Conservation (phyloP, 2,113 vertebrate genomes). For the Takifugu bimaculatus region DNA sequence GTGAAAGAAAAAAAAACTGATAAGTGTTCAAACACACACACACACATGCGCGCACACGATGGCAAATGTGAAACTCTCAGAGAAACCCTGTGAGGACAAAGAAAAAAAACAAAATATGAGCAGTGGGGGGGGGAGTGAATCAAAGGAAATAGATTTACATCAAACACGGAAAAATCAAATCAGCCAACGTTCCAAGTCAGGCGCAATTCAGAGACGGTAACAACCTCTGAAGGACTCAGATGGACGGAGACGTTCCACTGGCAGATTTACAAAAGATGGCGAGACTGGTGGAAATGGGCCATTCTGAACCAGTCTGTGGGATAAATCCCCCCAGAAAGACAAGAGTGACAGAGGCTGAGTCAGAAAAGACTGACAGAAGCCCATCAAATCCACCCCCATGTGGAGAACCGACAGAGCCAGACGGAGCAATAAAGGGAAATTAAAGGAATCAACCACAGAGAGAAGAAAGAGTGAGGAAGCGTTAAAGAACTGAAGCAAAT, state of each 20-base stretch:
- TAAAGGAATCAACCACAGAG: constrained; percentile 8
- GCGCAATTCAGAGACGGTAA: background rate
- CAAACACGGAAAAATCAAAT: constrained; percentile 17
- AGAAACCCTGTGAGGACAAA: background rate
- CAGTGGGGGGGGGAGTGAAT: background rate
- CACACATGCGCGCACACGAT: constrained; percentile 30
- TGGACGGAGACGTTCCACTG: background rate
- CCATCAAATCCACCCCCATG: constrained; percentile 3
- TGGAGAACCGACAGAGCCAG: background rate
- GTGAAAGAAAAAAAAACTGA: constrained; percentile 3
- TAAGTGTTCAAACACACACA: constrained; percentile 5
- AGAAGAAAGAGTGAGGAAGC: constrained; percentile 11
- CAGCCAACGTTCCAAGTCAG: background rate
- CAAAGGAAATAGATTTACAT: constrained; percentile 27
- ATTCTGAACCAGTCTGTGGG: background rate
- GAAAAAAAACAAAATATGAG: background rate
- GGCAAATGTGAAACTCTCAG: constrained; percentile 23
- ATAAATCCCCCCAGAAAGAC: background rate
- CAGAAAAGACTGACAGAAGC: constrained; percentile 3
- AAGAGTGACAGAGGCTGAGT: background rate
- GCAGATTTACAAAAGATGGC: constrained; percentile 1
- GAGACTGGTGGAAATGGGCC: background rate
- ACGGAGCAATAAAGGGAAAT: background rate
- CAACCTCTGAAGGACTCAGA: background rate
- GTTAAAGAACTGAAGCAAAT: constrained; percentile 30